Percentiles rank a stretch among this genome's conserved stretches.
These are phyloP conservation scores for Hypsibius dujardini DNA, from an alignment of 1,140 invertebrate genomes.

Conservation along the genomic window DNA sequence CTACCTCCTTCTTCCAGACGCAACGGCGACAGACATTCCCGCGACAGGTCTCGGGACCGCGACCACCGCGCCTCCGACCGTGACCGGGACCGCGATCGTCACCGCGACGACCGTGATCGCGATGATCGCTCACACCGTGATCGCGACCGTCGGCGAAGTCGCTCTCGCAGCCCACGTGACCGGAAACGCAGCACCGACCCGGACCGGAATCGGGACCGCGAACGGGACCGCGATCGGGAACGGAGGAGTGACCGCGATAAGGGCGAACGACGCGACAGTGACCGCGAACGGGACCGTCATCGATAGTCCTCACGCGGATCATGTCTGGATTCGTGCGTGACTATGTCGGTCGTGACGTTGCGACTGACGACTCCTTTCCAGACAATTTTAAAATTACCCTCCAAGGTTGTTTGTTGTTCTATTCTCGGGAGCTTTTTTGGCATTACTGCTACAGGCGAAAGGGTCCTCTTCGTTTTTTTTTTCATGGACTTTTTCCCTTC, in stretches of 20 bases:
- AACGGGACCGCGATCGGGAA: background rate
- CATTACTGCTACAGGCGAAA: too few relatives aligned
- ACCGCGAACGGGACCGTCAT: conserved; percentile 8
- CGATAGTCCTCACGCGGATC: background rate
- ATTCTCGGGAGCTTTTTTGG: too few relatives aligned
- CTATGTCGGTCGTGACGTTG: too few relatives aligned
- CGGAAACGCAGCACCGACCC: background rate
- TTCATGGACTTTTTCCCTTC: too few relatives aligned
- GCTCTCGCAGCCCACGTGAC: background rate
- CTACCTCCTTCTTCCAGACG: background rate
- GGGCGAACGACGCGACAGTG: background rate
- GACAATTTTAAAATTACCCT: too few relatives aligned
- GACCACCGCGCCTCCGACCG: too few relatives aligned
- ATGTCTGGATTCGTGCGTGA: conserved; percentile 38
- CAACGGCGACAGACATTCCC: background rate
- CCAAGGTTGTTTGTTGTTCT: too few relatives aligned
- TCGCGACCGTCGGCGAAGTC: background rate
- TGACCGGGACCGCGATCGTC: background rate
- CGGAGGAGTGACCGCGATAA: background rate
- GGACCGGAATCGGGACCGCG: conserved; percentile 7
- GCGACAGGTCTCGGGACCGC: background rate
- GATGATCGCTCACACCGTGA: background rate
- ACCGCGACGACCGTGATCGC: background rate
- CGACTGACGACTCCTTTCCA: too few relatives aligned
- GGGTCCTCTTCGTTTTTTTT: too few relatives aligned